A percentile compares a stretch with the other conserved stretches of the same genome.
phyloP scores from a whole-genome alignment of 2,113 vertebrate genomes.

The Lepisosteus osseus region DNA sequence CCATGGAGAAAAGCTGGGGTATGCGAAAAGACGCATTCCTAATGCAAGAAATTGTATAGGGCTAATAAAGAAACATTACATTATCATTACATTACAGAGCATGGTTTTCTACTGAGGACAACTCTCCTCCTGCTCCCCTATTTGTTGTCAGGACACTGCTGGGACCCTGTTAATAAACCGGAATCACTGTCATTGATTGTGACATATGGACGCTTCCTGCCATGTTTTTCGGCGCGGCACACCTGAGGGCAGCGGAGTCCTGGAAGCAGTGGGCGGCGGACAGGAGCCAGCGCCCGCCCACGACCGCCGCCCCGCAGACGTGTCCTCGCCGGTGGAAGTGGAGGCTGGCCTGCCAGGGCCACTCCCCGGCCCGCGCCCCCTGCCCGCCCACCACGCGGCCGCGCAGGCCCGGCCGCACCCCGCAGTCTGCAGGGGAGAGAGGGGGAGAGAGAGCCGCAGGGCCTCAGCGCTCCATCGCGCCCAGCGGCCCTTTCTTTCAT shows the following conservation, averaged over 20 bases:
- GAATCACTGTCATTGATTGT: neutral
- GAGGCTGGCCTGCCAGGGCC: slow-evolving; percentile 70
- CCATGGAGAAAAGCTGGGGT: no score
- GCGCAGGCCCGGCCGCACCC: slow-evolving; percentile 42
- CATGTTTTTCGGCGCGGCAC: neutral
- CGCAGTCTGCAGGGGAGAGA: slow-evolving; percentile 45
- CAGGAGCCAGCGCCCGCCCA: slow-evolving; percentile 57
- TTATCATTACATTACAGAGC: neutral
- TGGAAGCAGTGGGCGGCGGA: slow-evolving; percentile 65
- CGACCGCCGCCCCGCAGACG: slow-evolving; percentile 53
- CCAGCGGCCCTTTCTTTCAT: no score
- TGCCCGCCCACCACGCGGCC: slow-evolving; percentile 57
- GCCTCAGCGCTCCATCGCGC: no score
- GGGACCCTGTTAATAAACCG: neutral
- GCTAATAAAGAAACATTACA: neutral
- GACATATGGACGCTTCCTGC: no score
- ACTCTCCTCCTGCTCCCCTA: neutral
- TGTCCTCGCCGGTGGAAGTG: slow-evolving; percentile 43
- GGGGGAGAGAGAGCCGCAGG: neutral
- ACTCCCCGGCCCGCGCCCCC: slow-evolving; percentile 49
- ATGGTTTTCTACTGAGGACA: neutral
- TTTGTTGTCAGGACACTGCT: neutral
- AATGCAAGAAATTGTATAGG: no score
- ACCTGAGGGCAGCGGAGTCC: slow-evolving; percentile 31
- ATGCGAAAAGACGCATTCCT: no score